Conservation (phyloP, 1,140 invertebrate species). For the Platyscapa corneri region DNA sequence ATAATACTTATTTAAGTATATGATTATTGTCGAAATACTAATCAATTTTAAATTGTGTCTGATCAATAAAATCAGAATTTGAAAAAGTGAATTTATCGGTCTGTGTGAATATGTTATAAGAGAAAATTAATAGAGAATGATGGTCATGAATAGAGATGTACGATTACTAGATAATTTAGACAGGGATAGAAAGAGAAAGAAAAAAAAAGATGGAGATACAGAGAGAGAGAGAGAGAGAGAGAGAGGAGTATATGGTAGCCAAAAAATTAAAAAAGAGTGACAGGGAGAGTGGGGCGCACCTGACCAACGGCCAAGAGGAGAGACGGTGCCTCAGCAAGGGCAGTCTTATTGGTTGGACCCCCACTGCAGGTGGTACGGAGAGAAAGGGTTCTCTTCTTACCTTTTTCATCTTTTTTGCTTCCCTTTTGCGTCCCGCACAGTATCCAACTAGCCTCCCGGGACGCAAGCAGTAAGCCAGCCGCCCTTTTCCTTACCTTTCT, state of each 20-base stretch:
- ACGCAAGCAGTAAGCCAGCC: conserved; percentile 26
- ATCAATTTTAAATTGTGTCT: too few species aligned
- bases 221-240: conserved; percentile 10
- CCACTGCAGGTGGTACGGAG: conserved; percentile 49
- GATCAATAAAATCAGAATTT: conserved; percentile 7
- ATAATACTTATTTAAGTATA: too few species aligned
- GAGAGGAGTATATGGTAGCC: not conserved
- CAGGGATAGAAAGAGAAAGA: conserved; percentile 24
- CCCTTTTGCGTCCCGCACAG: conserved; percentile 38
- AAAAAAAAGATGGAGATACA: not conserved
- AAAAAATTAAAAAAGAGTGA: conserved; percentile 5
- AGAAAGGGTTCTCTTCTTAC: conserved; percentile 47
- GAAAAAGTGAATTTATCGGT: not conserved
- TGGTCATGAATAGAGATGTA: conserved; percentile 24
- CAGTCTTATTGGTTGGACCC: conserved; percentile 47
- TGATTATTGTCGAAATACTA: too few species aligned
- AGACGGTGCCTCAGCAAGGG: conserved; percentile 36
- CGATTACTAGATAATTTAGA: conserved; percentile 9
- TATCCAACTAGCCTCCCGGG: conserved; percentile 42
- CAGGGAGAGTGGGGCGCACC: conserved; percentile 32
- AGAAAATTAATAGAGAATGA: conserved; percentile 22
- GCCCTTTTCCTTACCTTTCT: conserved; percentile 49
- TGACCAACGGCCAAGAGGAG: conserved; percentile 29
- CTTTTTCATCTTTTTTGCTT: conserved; percentile 43
- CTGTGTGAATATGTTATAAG: not conserved